Conservation (phyloP, 2,113 vertebrate genomes). For the Struthidea cinerea region DNA sequence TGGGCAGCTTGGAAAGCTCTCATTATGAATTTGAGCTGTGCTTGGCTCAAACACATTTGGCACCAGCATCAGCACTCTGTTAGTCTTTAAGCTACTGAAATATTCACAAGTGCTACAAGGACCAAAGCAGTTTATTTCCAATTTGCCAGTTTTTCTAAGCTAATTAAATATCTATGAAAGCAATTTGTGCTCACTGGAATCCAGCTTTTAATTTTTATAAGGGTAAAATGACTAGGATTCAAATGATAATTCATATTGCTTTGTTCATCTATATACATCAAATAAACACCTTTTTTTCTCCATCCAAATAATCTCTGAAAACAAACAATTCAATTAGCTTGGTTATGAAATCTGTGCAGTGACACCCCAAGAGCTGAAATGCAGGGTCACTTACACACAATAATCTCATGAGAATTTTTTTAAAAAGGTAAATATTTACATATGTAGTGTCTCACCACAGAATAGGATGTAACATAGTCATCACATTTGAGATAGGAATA, state of each 20-base stretch:
- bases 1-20: constrained; percentile 10
- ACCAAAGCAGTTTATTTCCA: background rate
- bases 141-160: constrained; percentile 6
- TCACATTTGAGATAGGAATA: accelerated
- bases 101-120: background rate
- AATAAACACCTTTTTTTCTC: background rate
- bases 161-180: constrained; percentile 12
- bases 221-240: background rate
- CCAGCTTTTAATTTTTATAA: background rate
- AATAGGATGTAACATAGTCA: background rate
- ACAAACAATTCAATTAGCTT: background rate
- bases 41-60: constrained; percentile 36
- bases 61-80: background rate
- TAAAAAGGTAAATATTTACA: background rate
- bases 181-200: background rate
- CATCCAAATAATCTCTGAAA: background rate
- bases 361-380: background rate
- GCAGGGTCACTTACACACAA: background rate
- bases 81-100: background rate
- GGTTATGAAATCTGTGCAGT: background rate
- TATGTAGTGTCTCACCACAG: background rate
- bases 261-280: background rate
- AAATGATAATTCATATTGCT: background rate
- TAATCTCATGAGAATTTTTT: background rate
- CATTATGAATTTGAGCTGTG: background rate